Conservation (phyloP, 2,797 vertebrate genomes). For the Pangasius djambal region DNA sequence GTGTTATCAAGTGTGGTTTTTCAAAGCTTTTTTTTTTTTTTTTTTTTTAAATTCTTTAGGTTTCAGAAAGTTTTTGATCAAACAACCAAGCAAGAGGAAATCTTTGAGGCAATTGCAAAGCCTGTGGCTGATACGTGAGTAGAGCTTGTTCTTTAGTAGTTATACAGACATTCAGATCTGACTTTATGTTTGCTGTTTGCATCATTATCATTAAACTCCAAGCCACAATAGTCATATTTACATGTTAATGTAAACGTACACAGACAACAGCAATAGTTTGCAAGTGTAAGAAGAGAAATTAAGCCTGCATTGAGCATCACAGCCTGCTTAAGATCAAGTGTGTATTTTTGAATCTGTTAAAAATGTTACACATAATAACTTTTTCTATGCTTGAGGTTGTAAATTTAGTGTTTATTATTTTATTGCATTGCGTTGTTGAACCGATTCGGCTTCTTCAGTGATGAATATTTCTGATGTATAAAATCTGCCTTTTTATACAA, state of each 20-base stretch:
- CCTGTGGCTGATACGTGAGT: slow-evolving; percentile 94
- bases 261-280: not conserved
- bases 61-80: slow-evolving; percentile 95
- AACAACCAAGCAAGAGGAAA: slow-evolving; percentile 85
- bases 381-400: not conserved
- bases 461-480: not conserved
- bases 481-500: not conserved
- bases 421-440: not conserved
- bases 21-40: not conserved
- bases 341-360: not conserved
- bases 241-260: not conserved
- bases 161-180: not conserved
- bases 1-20: not conserved
- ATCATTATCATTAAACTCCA: not conserved
- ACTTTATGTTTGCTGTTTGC: not conserved
- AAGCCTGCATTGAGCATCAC: not conserved
- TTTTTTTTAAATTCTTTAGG: slow-evolving; percentile 67
- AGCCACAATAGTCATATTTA: not conserved
- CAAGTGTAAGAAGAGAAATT: not conserved
- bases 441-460: not conserved
- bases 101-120: slow-evolving; percentile 91
- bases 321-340: not conserved
- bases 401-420: not conserved
- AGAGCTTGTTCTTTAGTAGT: not conserved
- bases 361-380: not conserved